Evolutionary conservation across 2,888 invertebrate species (phyloP).

Genomic region (Tethea ocularis): DNA sequence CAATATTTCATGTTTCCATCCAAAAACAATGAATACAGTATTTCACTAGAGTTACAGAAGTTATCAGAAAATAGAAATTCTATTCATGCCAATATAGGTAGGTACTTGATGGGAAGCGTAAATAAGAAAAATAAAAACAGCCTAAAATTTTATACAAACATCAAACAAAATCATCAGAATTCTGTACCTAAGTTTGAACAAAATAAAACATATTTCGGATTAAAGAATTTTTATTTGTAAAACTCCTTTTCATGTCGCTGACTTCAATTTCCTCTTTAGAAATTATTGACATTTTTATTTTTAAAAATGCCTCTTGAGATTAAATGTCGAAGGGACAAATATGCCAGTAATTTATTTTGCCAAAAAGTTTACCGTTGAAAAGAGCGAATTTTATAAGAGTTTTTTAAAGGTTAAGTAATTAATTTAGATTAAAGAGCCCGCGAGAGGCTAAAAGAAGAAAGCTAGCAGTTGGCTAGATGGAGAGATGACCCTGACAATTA

Average conservation of each 20-base stretch:
- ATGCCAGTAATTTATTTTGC: neutral
- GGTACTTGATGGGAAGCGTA: neutral
- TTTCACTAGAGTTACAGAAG: neutral
- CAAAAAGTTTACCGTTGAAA: slow-evolving; percentile 11
- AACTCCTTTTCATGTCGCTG: slow-evolving; percentile 3
- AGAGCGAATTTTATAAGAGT: neutral
- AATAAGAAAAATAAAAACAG: neutral
- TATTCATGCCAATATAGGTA: neutral
- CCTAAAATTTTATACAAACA: neutral
- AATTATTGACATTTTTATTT: neutral
- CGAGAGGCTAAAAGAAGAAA: too few species aligned
- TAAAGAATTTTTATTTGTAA: neutral
- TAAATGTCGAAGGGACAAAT: neutral
- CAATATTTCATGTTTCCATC: neutral
- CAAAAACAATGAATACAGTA: too few species aligned
- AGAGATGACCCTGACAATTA: too few species aligned
- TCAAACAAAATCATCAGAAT: slow-evolving; percentile 2
- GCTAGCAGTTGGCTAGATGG: too few species aligned
- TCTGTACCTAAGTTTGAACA: neutral
- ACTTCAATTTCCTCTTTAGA: slow-evolving; percentile 4
- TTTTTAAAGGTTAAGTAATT: too few species aligned
- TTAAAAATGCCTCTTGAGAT: neutral
- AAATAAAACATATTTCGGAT: neutral
- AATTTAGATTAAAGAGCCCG: too few species aligned
- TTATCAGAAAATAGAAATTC: neutral